Evolutionary conservation across 2,888 invertebrate genomes (phyloP).

Genomic region (Aelia acuminata): DNA sequence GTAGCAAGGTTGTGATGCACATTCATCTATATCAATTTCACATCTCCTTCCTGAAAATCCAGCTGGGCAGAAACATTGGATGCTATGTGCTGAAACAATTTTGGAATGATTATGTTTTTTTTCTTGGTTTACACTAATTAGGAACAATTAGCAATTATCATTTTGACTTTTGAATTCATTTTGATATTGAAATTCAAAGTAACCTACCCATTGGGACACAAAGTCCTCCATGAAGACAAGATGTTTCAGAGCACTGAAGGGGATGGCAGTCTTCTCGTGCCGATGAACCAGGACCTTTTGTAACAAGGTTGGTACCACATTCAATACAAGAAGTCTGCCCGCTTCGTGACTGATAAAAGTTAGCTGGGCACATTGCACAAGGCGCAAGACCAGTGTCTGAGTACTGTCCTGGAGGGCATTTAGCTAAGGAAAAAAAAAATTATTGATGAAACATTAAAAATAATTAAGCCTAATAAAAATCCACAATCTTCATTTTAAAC

Average conservation of each 20-base stretch:
- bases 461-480: too few relatives aligned
- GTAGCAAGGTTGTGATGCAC: slow-evolving; percentile 93
- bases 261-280: slow-evolving; percentile 89
- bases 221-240: slow-evolving; percentile 92
- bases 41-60: slow-evolving; percentile 94
- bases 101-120: background rate
- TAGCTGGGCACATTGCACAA: slow-evolving; percentile 91
- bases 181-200: background rate
- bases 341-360: slow-evolving; percentile 89
- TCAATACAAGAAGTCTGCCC: slow-evolving; percentile 90
- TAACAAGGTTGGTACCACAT: slow-evolving; percentile 92
- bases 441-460: too few relatives aligned
- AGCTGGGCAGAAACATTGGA: slow-evolving; percentile 94
- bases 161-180: background rate
- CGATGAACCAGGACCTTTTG: slow-evolving; percentile 83
- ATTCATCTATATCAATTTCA: slow-evolving; percentile 95
- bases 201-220: slow-evolving; percentile 83
- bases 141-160: too few relatives aligned
- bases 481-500: too few relatives aligned
- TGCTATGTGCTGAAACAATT: slow-evolving; percentile 76
- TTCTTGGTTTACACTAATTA: background rate
- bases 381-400: slow-evolving; percentile 94
- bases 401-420: slow-evolving; percentile 91
- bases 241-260: slow-evolving; percentile 88
- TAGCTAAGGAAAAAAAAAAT: slow-evolving; percentile 71